phyloP scores from a whole-genome alignment of 1,140 invertebrate genomes.

The Platyscapa corneri region DNA sequence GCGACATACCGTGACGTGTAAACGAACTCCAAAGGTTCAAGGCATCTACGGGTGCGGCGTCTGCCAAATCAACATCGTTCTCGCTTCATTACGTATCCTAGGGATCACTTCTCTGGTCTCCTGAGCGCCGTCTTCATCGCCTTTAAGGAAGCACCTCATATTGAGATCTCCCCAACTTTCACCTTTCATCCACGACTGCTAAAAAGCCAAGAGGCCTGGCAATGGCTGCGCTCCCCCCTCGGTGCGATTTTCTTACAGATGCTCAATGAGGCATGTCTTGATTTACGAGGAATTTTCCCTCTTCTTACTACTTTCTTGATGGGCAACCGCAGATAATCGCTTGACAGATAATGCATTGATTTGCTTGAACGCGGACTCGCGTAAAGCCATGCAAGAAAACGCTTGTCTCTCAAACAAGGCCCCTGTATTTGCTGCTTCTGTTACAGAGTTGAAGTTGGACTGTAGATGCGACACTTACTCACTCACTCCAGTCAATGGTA shows the following conservation, averaged over 20 bases:
- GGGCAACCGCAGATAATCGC: not conserved
- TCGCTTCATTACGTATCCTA: not conserved
- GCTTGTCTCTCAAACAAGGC: not conserved
- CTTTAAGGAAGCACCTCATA: not conserved
- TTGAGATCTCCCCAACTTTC: not conserved
- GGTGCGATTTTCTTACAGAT: not conserved
- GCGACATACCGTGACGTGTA: not conserved
- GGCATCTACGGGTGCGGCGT: not conserved
- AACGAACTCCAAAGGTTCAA: not conserved
- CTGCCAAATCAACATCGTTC: not conserved
- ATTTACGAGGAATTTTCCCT: not conserved
- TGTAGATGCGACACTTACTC: not conserved
- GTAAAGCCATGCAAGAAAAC: not conserved
- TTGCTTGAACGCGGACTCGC: not conserved
- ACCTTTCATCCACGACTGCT: not conserved
- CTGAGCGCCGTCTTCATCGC: too few species aligned
- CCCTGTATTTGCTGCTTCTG: not conserved
- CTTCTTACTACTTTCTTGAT: not conserved
- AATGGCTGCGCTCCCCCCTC: not conserved
- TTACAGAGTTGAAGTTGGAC: not conserved
- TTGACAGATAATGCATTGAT: not conserved
- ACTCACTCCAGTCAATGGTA: not conserved
- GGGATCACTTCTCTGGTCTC: not conserved
- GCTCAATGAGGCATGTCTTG: not conserved
- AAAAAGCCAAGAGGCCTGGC: not conserved